phyloP scores from a whole-genome alignment of 2,797 vertebrate species.

The Coregonus suidteri region DNA sequence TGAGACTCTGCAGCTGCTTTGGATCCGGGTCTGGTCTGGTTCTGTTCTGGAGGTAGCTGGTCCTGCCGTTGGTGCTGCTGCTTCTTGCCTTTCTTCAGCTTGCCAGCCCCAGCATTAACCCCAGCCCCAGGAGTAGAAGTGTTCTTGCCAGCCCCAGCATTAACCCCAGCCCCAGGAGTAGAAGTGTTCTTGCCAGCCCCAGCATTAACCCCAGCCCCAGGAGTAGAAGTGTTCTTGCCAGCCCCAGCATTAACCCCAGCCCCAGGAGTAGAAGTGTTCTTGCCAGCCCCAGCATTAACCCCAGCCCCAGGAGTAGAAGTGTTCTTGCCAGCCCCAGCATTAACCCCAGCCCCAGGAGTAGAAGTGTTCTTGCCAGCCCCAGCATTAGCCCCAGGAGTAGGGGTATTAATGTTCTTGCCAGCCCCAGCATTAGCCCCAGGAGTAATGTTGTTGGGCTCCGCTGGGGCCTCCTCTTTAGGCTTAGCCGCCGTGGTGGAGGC shows the following conservation, averaged over 20 bases:
- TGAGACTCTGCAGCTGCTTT: slow-evolving; percentile 65
- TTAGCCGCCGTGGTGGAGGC: slow-evolving; percentile 45
- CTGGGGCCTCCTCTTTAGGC: slow-evolving; percentile 73
- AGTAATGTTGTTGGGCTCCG: slow-evolving; percentile 67
- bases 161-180: slow-evolving; percentile 50
- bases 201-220: no score
- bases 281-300: no score
- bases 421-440: slow-evolving; percentile 1
- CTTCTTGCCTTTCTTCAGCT: slow-evolving; percentile 89
- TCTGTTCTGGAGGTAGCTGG: slow-evolving; percentile 61
- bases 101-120: slow-evolving; percentile 37
- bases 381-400: no score
- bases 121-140: no score
- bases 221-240: no score
- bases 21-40: slow-evolving; percentile 49
- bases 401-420: no score
- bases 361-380: no score
- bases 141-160: slow-evolving; percentile 68
- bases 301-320: no score
- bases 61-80: slow-evolving; percentile 76
- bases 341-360: slow-evolving; percentile 17
- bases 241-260: no score
- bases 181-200: no score
- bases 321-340: no score
- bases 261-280: no score